A percentile compares a stretch with the other conserved stretches of the same genome.
Evolutionary conservation across 53 echinoderm and acorn worm species (phyloP).

Genomic region (Apostichopus leukothele): DNA sequence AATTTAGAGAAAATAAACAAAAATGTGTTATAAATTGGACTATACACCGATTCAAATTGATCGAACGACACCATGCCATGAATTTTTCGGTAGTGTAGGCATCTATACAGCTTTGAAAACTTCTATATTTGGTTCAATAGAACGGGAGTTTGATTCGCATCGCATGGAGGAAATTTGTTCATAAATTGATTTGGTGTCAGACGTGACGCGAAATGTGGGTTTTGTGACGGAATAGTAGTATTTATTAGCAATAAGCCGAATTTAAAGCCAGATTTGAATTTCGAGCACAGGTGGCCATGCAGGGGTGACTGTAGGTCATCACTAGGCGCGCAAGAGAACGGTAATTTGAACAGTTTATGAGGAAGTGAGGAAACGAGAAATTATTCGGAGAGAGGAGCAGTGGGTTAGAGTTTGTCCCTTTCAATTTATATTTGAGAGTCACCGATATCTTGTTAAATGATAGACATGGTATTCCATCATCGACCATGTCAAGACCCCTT

Average conservation of each 20-base stretch:
- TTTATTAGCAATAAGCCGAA: not conserved
- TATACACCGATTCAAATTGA: too few species aligned
- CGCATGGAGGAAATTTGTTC: not conserved
- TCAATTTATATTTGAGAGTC: not conserved
- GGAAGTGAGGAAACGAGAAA: not conserved
- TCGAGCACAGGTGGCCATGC: not conserved
- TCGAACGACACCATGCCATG: too few species aligned
- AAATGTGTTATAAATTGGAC: too few species aligned
- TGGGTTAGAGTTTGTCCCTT: not conserved
- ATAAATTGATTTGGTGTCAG: not conserved
- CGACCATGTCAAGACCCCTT: too few species aligned
- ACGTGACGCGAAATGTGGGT: not conserved
- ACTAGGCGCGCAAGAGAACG: not conserved
- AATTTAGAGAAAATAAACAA: too few species aligned
- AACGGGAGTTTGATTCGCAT: not conserved
- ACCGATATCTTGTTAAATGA: too few species aligned
- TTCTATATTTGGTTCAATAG: too few species aligned
- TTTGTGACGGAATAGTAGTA: not conserved
- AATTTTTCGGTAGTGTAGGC: too few species aligned
- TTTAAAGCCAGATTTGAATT: not conserved
- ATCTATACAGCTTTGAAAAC: too few species aligned
- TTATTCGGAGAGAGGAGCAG: not conserved
- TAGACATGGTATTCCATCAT: too few species aligned
- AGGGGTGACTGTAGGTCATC: not conserved
- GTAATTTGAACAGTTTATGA: not conserved